Conservation (phyloP, 2,888 invertebrate species). For the Neoitamus cyanurus region DNA sequence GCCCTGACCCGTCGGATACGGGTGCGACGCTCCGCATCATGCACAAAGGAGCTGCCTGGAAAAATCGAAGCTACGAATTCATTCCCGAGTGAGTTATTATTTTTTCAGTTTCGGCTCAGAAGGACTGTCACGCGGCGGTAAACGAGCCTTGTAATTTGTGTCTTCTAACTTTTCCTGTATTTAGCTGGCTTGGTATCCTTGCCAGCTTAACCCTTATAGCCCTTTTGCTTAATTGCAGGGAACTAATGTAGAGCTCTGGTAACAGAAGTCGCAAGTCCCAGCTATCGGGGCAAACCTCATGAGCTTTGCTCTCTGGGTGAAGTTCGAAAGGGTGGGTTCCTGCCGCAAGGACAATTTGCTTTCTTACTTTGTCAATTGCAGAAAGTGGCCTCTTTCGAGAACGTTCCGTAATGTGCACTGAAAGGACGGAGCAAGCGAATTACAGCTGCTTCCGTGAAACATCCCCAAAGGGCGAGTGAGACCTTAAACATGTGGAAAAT, state of each 20-base stretch:
- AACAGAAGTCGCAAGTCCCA: neutral
- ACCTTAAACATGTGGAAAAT: neutral
- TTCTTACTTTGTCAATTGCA: neutral
- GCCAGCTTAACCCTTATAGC: neutral
- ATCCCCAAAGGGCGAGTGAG: neutral
- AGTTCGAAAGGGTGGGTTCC: neutral
- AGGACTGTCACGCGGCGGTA: neutral
- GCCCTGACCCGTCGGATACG: neutral
- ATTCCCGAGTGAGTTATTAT: slow-evolving; percentile 5
- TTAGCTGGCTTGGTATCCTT: neutral
- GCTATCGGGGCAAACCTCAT: neutral
- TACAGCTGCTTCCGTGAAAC: neutral
- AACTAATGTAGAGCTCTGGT: slow-evolving; percentile 14
- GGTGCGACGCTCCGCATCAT: neutral
- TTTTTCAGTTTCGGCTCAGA: neutral
- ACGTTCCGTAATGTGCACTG: neutral
- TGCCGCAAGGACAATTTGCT: neutral
- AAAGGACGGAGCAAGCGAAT: neutral
- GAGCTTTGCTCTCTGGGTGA: neutral
- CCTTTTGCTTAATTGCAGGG: slow-evolving; percentile 42
- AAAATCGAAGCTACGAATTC: neutral
- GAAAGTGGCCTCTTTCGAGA: neutral
- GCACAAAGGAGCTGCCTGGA: neutral
- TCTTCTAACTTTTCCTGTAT: slow-evolving; percentile 5
- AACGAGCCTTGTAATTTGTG: slow-evolving; percentile 47